Percentiles rank a stretch among this genome's conserved stretches.
These are phyloP conservation scores for Erebia ligea DNA, from an alignment of 2,888 invertebrate species.

Conservation along the genomic window DNA sequence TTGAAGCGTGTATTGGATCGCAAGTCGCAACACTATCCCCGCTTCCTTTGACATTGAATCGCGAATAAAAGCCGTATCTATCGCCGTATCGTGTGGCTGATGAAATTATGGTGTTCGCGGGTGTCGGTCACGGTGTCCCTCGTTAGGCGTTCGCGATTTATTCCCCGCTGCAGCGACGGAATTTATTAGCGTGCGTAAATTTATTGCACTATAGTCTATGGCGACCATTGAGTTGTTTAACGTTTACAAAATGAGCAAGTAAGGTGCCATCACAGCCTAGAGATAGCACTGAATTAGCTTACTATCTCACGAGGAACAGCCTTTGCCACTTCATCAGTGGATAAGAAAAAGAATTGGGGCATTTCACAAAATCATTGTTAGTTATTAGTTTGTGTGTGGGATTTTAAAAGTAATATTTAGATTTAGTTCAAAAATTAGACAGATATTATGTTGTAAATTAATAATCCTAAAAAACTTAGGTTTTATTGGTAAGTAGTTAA, in stretches of 20 bases:
- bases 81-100: slow-evolving; percentile 31
- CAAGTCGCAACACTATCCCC: background rate
- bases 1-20: background rate
- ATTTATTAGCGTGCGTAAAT: slow-evolving; percentile 53
- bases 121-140: slow-evolving; percentile 38
- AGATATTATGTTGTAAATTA: too few species aligned
- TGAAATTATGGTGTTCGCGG: slow-evolving; percentile 36
- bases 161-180: slow-evolving; percentile 48
- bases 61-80: slow-evolving; percentile 24
- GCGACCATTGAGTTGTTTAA: background rate
- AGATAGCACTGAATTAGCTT: too few species aligned
- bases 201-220: slow-evolving; percentile 19
- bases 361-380: too few species aligned
- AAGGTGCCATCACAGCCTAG: background rate
- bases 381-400: too few species aligned
- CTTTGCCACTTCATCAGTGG: too few species aligned
- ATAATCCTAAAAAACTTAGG: too few species aligned
- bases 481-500: too few species aligned
- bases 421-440: too few species aligned
- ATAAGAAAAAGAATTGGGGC: too few species aligned
- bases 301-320: too few species aligned
- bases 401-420: too few species aligned
- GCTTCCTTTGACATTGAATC: slow-evolving; percentile 9
- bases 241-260: background rate
- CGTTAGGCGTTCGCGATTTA: slow-evolving; percentile 40